Base-by-base conservation (phyloP, 2,888 invertebrate species). In the Drosophila rubida region DNA sequence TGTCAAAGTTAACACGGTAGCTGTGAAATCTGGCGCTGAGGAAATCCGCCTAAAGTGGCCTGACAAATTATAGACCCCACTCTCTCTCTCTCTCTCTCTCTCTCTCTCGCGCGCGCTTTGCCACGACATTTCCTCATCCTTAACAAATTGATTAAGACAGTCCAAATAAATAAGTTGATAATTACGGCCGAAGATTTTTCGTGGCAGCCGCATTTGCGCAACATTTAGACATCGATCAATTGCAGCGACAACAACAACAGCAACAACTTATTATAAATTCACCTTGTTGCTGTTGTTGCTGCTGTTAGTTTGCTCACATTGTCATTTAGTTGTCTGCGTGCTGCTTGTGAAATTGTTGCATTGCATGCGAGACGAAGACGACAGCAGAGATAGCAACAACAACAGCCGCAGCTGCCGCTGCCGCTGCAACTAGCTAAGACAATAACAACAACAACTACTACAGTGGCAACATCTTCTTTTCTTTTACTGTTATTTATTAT, bases 261-360 rank as follows among this genome's bases (percentile, higher is more conserved):
- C 76, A 57, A 51, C 44, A 64, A 79, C 79, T 79, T 80, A 80
- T 79, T 80, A 80, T 84, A 80, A 81, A 81, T 76, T 73, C 84
- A 69, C 32, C 54, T 25, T 46, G 58, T 70, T 65, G 53, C 46
- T 62, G 57, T 49, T 42, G 44, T 27, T 45, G 30, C 44, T 79
- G 66, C 55, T 78, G 73, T 54, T 80, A 59, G 62, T 74, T 68
- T 87, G 78, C 82, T 78, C 81, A 87, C 87, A 87, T 84, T 87
- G 87, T 87, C 87, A 83, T 87, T 83, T 83, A 71, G 76, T 78
- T 83, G 84, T 84, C 85, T 85, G 87, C 82, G 82, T 86, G 86
- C 57, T 68, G 86, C 82, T 86, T 86, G 87, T 80, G 86, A 88
- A 86, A 86, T 86, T 84, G 82, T 86, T 86, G 87, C 88, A 86